Evolutionary conservation across 2,888 invertebrate genomes (phyloP).

Genomic region (Erebia palarica): DNA sequence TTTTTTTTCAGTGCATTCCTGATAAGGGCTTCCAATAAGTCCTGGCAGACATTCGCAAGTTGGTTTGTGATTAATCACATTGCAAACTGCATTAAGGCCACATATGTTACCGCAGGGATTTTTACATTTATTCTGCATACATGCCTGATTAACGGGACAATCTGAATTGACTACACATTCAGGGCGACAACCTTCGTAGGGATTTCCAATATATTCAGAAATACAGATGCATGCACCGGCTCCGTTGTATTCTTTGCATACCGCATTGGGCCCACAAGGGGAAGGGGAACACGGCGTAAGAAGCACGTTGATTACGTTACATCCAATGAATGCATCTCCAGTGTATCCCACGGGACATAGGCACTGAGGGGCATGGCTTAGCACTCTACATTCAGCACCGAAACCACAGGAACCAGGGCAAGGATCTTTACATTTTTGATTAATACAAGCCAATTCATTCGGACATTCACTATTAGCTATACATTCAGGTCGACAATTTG

Average conservation of each 20-base stretch:
- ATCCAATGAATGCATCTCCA: slow-evolving; percentile 85
- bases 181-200: slow-evolving; percentile 89
- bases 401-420: slow-evolving; percentile 88
- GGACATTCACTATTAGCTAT: slow-evolving; percentile 88
- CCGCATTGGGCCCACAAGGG: slow-evolving; percentile 88
- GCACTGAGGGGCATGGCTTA: slow-evolving; percentile 90
- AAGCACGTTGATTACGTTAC: slow-evolving; percentile 72
- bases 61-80: slow-evolving; percentile 87
- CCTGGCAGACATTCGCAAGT: slow-evolving; percentile 86
- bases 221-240: slow-evolving; percentile 87
- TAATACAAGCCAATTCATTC: slow-evolving; percentile 86
- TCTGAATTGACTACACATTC: slow-evolving; percentile 89
- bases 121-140: slow-evolving; percentile 87
- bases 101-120: slow-evolving; percentile 90
- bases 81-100: slow-evolving; percentile 87
- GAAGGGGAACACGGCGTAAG: slow-evolving; percentile 85
- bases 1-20: slow-evolving; percentile 73
- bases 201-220: slow-evolving; percentile 87
- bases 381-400: slow-evolving; percentile 87
- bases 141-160: slow-evolving; percentile 87
- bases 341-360: slow-evolving; percentile 84
- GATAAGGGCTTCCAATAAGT: slow-evolving; percentile 84
- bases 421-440: slow-evolving; percentile 88
- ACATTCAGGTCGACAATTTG: slow-evolving; percentile 89
- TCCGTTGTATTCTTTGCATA: slow-evolving; percentile 85